Conservation (phyloP, 2,113 vertebrate genomes). For the Heterochromis multidens region DNA sequence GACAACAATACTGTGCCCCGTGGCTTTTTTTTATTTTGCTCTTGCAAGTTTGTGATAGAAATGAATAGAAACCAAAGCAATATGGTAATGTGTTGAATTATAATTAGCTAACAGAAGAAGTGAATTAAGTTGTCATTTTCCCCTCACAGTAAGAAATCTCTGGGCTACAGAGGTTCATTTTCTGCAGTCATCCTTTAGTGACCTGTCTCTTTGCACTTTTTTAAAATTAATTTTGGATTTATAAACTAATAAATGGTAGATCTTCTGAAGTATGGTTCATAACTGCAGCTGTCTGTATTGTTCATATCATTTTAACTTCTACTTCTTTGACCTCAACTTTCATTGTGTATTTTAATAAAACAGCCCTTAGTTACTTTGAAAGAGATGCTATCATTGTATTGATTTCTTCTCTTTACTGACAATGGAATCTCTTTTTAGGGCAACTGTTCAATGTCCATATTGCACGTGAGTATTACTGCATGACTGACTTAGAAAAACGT, state of each 20-base stretch:
- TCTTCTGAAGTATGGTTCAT: background rate
- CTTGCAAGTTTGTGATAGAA: constrained; percentile 26
- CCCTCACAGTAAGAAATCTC: background rate
- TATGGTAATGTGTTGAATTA: constrained; percentile 38
- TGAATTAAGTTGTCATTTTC: constrained; percentile 29
- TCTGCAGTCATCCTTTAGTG: background rate
- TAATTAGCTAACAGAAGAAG: constrained; percentile 42
- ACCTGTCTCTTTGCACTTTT: background rate
- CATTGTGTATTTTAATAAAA: background rate
- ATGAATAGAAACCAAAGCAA: constrained; percentile 46
- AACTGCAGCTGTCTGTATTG: background rate
- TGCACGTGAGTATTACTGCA: background rate
- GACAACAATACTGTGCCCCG: constrained; percentile 39
- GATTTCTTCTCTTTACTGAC: background rate
- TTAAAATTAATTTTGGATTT: background rate
- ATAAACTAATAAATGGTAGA: background rate
- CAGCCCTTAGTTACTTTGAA: background rate
- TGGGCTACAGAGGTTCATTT: background rate
- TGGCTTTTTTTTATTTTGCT: constrained; percentile 45
- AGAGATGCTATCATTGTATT: background rate
- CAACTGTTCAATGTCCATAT: background rate
- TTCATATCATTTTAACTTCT: background rate
- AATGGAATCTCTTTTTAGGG: background rate
- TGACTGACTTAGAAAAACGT: background rate
- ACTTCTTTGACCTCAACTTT: background rate